A percentile compares a stretch with the other conserved stretches of the same genome.
phyloP scores from a whole-genome alignment of 2,797 vertebrate species.

The Tragelaphus eurycerus region DNA sequence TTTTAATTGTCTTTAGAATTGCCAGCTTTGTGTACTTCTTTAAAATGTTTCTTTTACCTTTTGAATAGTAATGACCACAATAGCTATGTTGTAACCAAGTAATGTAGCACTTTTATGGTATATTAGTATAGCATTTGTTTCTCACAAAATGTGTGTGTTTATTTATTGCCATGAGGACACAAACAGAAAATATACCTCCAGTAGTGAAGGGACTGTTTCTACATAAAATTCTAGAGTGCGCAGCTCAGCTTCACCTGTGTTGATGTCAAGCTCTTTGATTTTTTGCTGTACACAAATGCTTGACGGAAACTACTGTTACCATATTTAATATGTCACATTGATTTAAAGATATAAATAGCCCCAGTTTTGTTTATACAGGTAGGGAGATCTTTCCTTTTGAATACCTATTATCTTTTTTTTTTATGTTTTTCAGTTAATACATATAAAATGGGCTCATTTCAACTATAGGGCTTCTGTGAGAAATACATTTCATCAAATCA shows the following conservation, averaged over 20 bases:
- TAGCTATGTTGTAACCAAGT: neutral
- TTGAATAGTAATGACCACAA: neutral
- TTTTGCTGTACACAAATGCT: neutral
- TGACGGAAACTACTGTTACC: neutral
- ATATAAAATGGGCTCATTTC: conserved; percentile 33
- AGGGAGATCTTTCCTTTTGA: neutral
- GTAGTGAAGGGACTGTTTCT: neutral
- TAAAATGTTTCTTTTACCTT: neutral
- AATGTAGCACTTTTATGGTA: neutral
- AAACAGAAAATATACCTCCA: neutral
- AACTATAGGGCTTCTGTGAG: neutral
- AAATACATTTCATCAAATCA: neutral
- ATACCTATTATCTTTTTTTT: neutral
- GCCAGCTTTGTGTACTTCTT: neutral
- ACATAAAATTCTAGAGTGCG: neutral
- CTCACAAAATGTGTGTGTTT: conserved; percentile 13
- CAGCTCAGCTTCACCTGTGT: neutral
- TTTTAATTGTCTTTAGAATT: neutral
- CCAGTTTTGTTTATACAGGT: neutral
- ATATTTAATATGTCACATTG: neutral
- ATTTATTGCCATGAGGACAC: neutral
- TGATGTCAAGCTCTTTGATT: neutral
- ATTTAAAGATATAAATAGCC: neutral
- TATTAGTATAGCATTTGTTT: neutral
- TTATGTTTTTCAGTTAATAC: neutral